phyloP scores from a whole-genome alignment of 2,888 invertebrate species.

The Drosophila recens region DNA sequence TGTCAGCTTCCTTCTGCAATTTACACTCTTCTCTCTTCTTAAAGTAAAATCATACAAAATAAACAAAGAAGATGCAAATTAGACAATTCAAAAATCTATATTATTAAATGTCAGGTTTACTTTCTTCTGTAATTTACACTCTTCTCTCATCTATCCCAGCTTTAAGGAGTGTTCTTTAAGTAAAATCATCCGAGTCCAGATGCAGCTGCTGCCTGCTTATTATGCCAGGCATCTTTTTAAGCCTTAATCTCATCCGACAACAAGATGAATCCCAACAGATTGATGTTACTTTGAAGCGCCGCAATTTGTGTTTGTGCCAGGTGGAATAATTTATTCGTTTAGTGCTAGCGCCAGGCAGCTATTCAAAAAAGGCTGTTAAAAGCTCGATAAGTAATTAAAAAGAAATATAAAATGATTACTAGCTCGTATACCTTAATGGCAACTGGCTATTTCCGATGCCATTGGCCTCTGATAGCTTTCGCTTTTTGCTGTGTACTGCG shows the following conservation, averaged over 20 bases:
- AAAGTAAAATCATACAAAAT: too few relatives aligned
- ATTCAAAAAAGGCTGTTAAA: neutral
- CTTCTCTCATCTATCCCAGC: neutral
- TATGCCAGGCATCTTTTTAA: conserved; percentile 43
- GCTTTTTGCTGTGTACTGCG: conserved; percentile 68
- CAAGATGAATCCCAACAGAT: conserved; percentile 45
- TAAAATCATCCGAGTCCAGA: neutral
- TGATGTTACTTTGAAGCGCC: conserved; percentile 43
- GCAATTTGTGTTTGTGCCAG: neutral
- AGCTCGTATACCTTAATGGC: conserved; percentile 20
- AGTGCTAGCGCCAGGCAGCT: conserved; percentile 36
- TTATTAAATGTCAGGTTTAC: neutral
- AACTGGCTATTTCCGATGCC: conserved; percentile 72
- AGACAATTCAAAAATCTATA: too few relatives aligned
- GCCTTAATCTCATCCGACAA: neutral
- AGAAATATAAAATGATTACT: conserved; percentile 34
- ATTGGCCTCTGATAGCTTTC: conserved; percentile 82
- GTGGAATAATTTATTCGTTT: neutral
- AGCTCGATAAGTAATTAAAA: conserved; percentile 48
- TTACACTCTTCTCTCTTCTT: too few relatives aligned
- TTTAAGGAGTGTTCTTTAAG: conserved; percentile 1
- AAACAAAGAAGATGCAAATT: neutral
- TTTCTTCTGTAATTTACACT: neutral
- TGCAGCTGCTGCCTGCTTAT: conserved; percentile 35
- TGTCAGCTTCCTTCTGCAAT: too few relatives aligned